A percentile compares a stretch with the other conserved stretches of the same genome.
phyloP scores from a whole-genome alignment of 2,113 vertebrate genomes.

The Laticauda colubrina region DNA sequence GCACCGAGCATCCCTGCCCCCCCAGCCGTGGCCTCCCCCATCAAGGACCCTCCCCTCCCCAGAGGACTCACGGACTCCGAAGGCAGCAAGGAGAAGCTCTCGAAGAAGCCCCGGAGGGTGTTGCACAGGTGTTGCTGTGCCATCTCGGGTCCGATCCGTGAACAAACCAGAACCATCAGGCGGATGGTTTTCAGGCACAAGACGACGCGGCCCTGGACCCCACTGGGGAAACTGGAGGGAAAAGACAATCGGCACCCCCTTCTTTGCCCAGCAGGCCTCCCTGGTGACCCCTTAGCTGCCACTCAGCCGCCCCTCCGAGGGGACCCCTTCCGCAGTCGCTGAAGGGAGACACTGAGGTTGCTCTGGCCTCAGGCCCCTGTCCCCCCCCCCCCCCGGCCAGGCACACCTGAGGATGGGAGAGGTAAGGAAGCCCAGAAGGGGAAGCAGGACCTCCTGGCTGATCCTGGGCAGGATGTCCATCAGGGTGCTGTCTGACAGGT shows the following conservation, averaged over 20 bases:
- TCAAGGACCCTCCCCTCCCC: background rate
- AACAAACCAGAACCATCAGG: constrained; percentile 91
- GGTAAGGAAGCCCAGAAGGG: constrained; percentile 88
- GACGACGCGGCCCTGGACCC: constrained; percentile 87
- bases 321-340: background rate
- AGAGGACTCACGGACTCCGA: constrained; percentile 42
- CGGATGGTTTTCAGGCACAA: constrained; percentile 93
- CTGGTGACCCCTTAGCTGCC: background rate
- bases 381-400: fast-evolving
- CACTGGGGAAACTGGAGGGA: constrained; percentile 86
- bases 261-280: background rate
- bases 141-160: constrained; percentile 96
- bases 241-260: background rate
- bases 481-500: constrained; percentile 91
- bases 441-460: constrained; percentile 91
- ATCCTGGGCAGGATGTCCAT: constrained; percentile 99
- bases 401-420: constrained; percentile 81
- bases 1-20: background rate
- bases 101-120: constrained; percentile 84
- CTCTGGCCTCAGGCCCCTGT: background rate
- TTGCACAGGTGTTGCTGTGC: constrained; percentile 93
- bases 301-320: background rate
- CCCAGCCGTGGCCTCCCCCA: background rate
- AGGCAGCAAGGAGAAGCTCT: constrained; percentile 83
- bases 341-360: too few relatives aligned